Evolutionary conservation across 2,888 invertebrate species (phyloP).

Genomic region (Aricia artaxerxes): DNA sequence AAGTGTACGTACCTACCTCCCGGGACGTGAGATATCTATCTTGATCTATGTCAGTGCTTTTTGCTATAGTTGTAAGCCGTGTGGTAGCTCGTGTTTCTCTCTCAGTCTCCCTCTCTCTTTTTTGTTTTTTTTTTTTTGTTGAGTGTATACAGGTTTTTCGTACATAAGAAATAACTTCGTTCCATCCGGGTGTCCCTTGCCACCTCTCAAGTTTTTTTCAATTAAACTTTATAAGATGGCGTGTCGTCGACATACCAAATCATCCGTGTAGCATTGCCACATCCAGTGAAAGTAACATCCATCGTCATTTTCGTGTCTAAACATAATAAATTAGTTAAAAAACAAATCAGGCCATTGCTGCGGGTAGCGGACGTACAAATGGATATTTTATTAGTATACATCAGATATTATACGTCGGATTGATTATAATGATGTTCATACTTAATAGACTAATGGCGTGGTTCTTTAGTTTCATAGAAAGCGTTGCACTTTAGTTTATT

Average conservation of each 20-base stretch:
- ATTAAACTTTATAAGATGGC: too few species aligned
- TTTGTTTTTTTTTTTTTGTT: too few species aligned
- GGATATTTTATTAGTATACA: slow-evolving; percentile 16
- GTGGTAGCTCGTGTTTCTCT: too few species aligned
- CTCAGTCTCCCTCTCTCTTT: too few species aligned
- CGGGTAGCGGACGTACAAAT: slow-evolving; percentile 26
- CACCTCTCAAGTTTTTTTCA: too few species aligned
- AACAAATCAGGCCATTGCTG: slow-evolving; percentile 64
- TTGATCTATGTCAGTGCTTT: too few species aligned
- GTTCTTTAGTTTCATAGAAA: background rate
- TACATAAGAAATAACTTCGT: too few species aligned
- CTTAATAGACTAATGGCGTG: slow-evolving; percentile 7
- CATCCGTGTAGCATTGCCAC: slow-evolving; percentile 26
- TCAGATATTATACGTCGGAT: slow-evolving; percentile 18
- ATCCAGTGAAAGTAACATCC: slow-evolving; percentile 45
- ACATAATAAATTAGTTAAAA: slow-evolving; percentile 76
- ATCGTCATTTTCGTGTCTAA: slow-evolving; percentile 65
- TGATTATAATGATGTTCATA: slow-evolving; percentile 20
- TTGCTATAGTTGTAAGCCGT: too few species aligned
- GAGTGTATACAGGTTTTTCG: too few species aligned
- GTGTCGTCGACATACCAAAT: background rate
- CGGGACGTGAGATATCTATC: too few species aligned
- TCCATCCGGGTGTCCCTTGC: too few species aligned
- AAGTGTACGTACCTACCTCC: too few species aligned
- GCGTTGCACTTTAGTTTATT: background rate